These are phyloP conservation scores for Barypeithes pellucidus DNA, from an alignment of 2,888 invertebrate genomes.

Conservation along the genomic window DNA sequence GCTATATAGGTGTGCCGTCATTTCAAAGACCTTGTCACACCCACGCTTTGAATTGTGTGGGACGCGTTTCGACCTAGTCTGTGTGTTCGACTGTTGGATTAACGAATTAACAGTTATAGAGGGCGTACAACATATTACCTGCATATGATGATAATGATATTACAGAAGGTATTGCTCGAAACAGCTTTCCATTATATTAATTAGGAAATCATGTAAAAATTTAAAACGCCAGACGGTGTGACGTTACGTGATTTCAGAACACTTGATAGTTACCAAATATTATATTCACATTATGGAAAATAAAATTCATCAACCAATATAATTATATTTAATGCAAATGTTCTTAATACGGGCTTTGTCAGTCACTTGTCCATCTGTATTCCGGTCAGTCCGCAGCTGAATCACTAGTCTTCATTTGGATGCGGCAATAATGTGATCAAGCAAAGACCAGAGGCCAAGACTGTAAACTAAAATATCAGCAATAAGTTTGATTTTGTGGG, in stretches of 20 bases:
- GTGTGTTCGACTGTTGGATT: conserved; percentile 25
- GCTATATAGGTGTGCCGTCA: conserved; percentile 42
- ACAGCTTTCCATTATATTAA: background rate
- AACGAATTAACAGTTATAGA: conserved; percentile 28
- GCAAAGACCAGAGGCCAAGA: no score
- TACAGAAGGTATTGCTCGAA: background rate
- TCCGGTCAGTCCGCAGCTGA: no score
- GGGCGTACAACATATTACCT: conserved; percentile 16
- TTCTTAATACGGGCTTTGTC: no score
- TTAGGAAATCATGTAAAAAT: background rate
- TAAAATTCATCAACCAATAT: no score
- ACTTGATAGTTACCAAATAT: no score
- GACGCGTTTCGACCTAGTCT: conserved; percentile 46
- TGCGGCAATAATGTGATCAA: no score
- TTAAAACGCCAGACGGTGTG: background rate
- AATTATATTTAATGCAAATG: no score
- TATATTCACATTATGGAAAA: no score
- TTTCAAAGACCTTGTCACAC: conserved; percentile 48
- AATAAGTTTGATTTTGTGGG: no score
- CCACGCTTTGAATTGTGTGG: conserved; percentile 40
- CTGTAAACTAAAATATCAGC: no score
- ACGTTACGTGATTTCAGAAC: background rate
- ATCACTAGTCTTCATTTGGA: no score
- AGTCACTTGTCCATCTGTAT: no score
- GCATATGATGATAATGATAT: conserved; percentile 17